A percentile compares a stretch with the other conserved stretches of the same genome.
phyloP scores from a whole-genome alignment of 2,797 vertebrate genomes.

The Tragelaphus oryx region DNA sequence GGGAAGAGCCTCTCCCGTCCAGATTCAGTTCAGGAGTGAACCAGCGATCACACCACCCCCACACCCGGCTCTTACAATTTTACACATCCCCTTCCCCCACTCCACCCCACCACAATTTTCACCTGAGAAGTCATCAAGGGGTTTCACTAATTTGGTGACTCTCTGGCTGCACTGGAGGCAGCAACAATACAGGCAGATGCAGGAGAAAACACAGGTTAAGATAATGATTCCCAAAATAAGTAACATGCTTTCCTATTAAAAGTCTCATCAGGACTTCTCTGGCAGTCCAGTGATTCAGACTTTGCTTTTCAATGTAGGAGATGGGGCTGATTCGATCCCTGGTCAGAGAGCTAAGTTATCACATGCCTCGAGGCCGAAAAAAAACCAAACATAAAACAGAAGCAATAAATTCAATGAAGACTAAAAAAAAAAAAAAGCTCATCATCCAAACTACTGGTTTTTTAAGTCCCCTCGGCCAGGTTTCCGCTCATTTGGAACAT shows the following conservation, averaged over 20 bases:
- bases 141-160: too few species aligned
- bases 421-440: background rate
- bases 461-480: background rate
- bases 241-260: background rate
- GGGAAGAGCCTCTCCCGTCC: background rate
- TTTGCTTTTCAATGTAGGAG: background rate
- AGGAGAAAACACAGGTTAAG: background rate
- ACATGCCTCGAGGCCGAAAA: fast-evolving
- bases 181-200: too few species aligned
- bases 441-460: too few species aligned
- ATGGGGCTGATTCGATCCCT: background rate
- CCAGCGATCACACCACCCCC: fast-evolving
- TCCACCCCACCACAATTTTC: fast-evolving
- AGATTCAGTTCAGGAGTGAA: background rate
- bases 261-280: background rate
- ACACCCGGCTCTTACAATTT: fast-evolving
- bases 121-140: background rate
- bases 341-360: background rate
- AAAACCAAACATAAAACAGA: background rate
- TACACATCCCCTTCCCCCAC: fast-evolving
- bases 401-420: background rate
- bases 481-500: background rate
- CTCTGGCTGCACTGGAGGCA: background rate
- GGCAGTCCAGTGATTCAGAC: background rate
- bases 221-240: background rate